These are phyloP conservation scores for Accipiter cooperii DNA, from an alignment of 2,113 vertebrate species.

Conservation along the genomic window DNA sequence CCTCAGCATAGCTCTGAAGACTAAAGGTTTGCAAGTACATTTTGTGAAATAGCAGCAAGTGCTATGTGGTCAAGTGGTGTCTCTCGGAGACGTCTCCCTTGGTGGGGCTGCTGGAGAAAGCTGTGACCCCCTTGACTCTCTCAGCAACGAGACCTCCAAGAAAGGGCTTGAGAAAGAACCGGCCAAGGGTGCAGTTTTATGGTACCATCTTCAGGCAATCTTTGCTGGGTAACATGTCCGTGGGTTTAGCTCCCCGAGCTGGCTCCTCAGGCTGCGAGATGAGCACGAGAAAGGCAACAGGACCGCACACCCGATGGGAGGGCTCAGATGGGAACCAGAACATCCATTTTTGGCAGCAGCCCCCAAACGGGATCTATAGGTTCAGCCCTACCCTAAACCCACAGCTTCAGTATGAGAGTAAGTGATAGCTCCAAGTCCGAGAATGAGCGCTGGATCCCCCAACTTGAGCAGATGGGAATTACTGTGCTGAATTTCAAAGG, in stretches of 20 bases:
- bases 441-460: neutral
- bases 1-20: neutral
- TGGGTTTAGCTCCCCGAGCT: neutral
- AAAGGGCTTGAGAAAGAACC: neutral
- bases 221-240: neutral
- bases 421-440: neutral
- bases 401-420: neutral
- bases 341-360: neutral
- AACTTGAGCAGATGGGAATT: slow-evolving; percentile 1
- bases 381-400: neutral
- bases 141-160: neutral
- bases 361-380: neutral
- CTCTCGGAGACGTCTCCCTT: neutral
- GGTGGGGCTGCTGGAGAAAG: neutral
- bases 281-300: neutral
- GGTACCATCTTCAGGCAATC: neutral
- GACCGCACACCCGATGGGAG: neutral
- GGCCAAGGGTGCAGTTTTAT: neutral
- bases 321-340: neutral
- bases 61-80: neutral
- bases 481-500: neutral
- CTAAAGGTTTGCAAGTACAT: neutral
- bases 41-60: neutral
- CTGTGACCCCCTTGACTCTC: neutral
- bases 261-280: accelerated